Base-by-base conservation (phyloP, 2,797 vertebrate species). In the Huso huso region DNA sequence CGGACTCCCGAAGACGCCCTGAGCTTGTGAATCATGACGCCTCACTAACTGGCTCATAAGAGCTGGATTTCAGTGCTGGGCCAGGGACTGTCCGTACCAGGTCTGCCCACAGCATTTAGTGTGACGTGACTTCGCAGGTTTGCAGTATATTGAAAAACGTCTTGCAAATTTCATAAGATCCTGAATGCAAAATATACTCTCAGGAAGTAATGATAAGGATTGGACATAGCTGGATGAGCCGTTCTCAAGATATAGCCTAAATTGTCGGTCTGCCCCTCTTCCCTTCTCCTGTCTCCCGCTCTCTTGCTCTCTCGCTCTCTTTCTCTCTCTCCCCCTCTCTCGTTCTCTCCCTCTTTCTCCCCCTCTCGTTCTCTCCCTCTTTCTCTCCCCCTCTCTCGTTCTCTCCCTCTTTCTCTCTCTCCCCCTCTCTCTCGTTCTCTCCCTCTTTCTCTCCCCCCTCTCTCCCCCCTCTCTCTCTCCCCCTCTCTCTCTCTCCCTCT, bases 311-410 rank as follows among this genome's bases (percentile, higher is more conserved):
- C 61, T 70, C 51, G 52, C n/a, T 6, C 6, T 51, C 61, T 63
- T 59, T 66, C 61, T 62, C 49, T 51, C 59, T 64, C 23, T 49
- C 51, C 51, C 58, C 23, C 52, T 62, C 9, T 15, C 49, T 49
- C 53, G 12, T 59, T 70, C 61, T 49, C 61, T 70, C 55, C 55
- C 37, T 18, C 49, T 57, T 62, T 70, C 58, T 62, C 64, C 64
- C 9, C 59, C 49, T 49, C 66, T 48, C 15, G n/a, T n/a, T 67
- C 61, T 65, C 66, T 59, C 23, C 10, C 50, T 48, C 48, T 51
- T 13, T 13, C 60, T 15, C 50, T 68, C 62, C 8, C 49, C 6
- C 49, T 51, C 11, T 51, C 10, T 52, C n/a, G n/a, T n/a, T 6
- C 50, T 48, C 10, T 55, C 49, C 48, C 51, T 1, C n/a, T 10